Percentiles rank a stretch among this genome's conserved stretches.
These are phyloP conservation scores for Pocillopora grandis DNA, from an alignment of 92 coral and sea anemone genomes.

Conservation along the genomic window DNA sequence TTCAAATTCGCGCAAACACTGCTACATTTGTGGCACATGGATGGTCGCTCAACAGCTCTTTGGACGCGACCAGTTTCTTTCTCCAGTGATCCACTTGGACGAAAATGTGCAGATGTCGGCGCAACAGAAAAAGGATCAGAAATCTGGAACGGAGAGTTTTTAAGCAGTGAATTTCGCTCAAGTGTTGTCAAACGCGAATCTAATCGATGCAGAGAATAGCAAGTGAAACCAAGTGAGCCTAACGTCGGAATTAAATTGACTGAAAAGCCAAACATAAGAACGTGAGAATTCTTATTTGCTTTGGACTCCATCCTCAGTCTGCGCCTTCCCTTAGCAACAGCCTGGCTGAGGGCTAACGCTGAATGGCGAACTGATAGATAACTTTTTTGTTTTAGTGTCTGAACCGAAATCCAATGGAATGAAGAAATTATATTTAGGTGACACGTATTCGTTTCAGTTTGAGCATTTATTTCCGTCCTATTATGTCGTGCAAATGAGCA, in stretches of 20 bases:
- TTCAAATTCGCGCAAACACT: background rate
- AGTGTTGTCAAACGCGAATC: background rate
- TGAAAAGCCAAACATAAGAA: background rate
- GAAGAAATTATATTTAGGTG: too few relatives aligned
- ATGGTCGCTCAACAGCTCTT: background rate
- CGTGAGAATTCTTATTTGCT: background rate
- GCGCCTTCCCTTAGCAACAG: too few relatives aligned
- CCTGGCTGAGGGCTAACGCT: too few relatives aligned
- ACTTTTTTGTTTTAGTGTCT: too few relatives aligned
- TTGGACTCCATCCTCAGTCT: too few relatives aligned
- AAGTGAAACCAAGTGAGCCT: background rate
- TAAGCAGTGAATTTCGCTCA: background rate
- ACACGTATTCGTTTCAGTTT: too few relatives aligned
- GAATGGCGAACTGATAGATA: too few relatives aligned
- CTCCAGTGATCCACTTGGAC: background rate
- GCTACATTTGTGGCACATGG: background rate
- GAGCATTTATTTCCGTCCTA: too few relatives aligned
- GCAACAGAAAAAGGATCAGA: background rate
- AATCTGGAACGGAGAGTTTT: background rate
- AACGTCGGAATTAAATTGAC: background rate
- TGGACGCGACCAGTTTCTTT: background rate
- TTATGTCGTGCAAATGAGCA: too few relatives aligned
- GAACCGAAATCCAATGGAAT: too few relatives aligned
- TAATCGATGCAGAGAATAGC: background rate
- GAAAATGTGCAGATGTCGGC: background rate